A percentile compares a stretch with the other conserved stretches of the same genome.
Evolutionary conservation across 2,113 vertebrate species (phyloP).

Genomic region (Trematocara marginatum): DNA sequence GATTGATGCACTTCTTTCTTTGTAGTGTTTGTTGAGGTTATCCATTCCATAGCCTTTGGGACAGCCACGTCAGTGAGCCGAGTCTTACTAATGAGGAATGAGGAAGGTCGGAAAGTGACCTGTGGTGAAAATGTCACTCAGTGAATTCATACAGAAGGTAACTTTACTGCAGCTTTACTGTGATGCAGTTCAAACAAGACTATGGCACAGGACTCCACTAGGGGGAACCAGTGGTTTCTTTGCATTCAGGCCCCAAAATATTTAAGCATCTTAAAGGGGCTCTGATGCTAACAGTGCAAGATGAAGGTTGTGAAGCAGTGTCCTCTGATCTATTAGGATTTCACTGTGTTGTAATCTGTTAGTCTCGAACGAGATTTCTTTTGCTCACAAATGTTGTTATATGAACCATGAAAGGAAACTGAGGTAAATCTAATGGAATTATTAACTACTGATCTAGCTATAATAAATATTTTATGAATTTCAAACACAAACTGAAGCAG

Average conservation of each 20-base stretch:
- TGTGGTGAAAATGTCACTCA: neutral
- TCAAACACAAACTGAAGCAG: neutral
- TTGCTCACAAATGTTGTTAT: neutral
- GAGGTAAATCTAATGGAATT: neutral
- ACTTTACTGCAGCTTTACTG: neutral
- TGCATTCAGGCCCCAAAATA: neutral
- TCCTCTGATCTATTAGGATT: neutral
- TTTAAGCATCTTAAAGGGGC: neutral
- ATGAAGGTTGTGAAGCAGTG: neutral
- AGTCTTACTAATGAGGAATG: constrained; percentile 18
- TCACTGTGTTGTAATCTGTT: neutral
- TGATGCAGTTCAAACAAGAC: neutral
- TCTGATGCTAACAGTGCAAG: neutral
- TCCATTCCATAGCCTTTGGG: constrained; percentile 49
- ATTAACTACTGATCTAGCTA: neutral
- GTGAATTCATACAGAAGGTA: neutral
- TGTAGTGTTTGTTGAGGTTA: constrained; percentile 34
- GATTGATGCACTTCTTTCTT: constrained; percentile 45
- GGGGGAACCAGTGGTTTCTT: neutral
- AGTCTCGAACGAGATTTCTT: neutral
- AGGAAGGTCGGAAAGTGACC: neutral
- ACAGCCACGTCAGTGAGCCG: constrained; percentile 10
- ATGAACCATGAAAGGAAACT: neutral
- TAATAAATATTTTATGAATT: neutral
- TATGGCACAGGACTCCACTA: neutral